A percentile compares a stretch with the other conserved stretches of the same genome.
These are phyloP conservation scores for Procambarus virginalis DNA, from an alignment of 1,140 invertebrate species.

Conservation along the genomic window DNA sequence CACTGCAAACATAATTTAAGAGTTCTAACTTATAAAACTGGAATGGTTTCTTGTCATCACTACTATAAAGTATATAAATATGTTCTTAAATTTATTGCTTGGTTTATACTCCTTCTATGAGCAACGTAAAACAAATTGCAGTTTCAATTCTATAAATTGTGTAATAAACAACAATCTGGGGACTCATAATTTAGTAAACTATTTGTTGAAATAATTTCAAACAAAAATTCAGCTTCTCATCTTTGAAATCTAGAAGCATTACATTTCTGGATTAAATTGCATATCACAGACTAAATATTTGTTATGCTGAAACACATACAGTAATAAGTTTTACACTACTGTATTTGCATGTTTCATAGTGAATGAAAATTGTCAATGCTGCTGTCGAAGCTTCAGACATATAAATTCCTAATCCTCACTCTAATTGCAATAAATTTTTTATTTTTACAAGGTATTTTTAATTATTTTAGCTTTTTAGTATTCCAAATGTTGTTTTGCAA, in stretches of 20 bases:
- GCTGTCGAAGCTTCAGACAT: too few species aligned
- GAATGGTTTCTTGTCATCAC: slow-evolving; percentile 17
- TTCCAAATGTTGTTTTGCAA: neutral
- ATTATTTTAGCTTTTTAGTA: neutral
- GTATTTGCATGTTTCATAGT: too few species aligned
- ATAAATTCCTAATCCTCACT: neutral
- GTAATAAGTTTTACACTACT: too few species aligned
- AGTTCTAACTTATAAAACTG: neutral
- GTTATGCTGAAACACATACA: too few species aligned
- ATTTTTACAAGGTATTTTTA: neutral
- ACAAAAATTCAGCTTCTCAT: neutral
- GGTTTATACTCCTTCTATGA: neutral
- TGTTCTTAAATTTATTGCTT: neutral
- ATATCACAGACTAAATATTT: neutral
- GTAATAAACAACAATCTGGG: neutral
- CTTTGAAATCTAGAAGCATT: neutral
- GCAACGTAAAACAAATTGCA: neutral
- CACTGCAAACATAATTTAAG: neutral
- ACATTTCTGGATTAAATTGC: neutral
- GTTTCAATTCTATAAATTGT: neutral
- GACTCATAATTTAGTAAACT: neutral
- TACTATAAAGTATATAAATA: neutral
- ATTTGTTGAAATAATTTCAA: neutral
- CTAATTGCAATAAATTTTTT: neutral
- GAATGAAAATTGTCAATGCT: too few species aligned